Conservation (phyloP, 2,888 invertebrate species). For the Tanytarsus gracilentus region DNA sequence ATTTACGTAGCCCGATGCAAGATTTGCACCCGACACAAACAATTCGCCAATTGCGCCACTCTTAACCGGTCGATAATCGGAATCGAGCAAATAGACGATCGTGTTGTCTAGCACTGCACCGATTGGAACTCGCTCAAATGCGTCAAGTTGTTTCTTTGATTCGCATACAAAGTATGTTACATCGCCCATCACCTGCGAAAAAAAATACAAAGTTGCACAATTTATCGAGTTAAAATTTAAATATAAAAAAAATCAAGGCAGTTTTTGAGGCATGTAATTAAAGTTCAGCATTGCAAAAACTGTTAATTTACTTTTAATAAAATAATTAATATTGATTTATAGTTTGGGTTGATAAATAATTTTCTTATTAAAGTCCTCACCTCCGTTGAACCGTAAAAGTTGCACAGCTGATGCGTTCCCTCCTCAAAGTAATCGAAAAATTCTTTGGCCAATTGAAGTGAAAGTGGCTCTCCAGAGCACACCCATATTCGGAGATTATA, state of each 20-base stretch:
- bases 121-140: constrained; percentile 66
- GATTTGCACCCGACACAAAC: constrained; percentile 69
- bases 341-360: no score
- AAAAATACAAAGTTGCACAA: not conserved
- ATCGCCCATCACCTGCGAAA: constrained; percentile 62
- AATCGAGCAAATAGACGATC: constrained; percentile 67
- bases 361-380: constrained; percentile 33
- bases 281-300: no score
- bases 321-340: not conserved
- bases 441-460: constrained; percentile 58
- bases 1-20: constrained; percentile 73
- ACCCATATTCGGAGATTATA: constrained; percentile 65
- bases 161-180: constrained; percentile 69
- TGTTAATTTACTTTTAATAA: no score
- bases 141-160: constrained; percentile 50
- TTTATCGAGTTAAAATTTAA: no score
- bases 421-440: constrained; percentile 69
- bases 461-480: constrained; percentile 77
- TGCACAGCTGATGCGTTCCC: constrained; percentile 59
- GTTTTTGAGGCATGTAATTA: no score
- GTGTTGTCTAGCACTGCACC: constrained; percentile 73
- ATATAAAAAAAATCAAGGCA: no score
- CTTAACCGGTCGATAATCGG: constrained; percentile 60
- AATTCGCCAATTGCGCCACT: constrained; percentile 71
- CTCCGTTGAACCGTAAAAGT: constrained; percentile 87